phyloP scores from a whole-genome alignment of 2,797 vertebrate genomes.

The Etheostoma perlongum region DNA sequence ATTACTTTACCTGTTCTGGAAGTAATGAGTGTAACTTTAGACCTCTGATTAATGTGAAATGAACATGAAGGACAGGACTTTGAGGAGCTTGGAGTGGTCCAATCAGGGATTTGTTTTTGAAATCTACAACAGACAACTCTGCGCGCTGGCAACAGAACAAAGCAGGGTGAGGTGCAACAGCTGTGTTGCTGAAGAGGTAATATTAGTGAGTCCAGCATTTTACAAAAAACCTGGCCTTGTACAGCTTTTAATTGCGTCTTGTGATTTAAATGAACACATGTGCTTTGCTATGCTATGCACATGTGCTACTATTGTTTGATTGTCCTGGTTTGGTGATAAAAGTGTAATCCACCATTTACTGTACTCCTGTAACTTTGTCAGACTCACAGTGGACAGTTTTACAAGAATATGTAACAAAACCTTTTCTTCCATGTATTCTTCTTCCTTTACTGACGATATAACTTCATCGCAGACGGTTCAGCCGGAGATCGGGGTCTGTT shows the following conservation, averaged over 20 bases:
- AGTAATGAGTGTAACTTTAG: neutral
- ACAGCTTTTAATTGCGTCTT: neutral
- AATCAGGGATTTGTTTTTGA: neutral
- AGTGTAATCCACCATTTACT: neutral
- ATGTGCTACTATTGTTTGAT: neutral
- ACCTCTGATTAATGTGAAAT: slow-evolving; percentile 13
- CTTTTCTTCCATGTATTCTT: neutral
- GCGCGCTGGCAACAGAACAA: neutral
- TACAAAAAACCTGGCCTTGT: neutral
- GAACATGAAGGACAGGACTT: neutral
- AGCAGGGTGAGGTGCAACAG: neutral
- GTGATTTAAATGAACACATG: neutral
- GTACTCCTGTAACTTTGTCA: no score
- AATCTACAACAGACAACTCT: neutral
- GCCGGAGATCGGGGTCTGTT: no score
- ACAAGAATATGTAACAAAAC: no score
- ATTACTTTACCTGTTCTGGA: neutral
- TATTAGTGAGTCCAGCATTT: neutral
- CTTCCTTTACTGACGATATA: neutral
- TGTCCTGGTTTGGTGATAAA: neutral
- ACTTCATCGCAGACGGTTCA: neutral
- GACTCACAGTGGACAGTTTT: no score
- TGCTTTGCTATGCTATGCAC: no score
- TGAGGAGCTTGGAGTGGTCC: neutral
- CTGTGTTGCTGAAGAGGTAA: neutral